Base-by-base conservation (phyloP, 1,140 invertebrate genomes). In the Macrocentrus cingulum region DNA sequence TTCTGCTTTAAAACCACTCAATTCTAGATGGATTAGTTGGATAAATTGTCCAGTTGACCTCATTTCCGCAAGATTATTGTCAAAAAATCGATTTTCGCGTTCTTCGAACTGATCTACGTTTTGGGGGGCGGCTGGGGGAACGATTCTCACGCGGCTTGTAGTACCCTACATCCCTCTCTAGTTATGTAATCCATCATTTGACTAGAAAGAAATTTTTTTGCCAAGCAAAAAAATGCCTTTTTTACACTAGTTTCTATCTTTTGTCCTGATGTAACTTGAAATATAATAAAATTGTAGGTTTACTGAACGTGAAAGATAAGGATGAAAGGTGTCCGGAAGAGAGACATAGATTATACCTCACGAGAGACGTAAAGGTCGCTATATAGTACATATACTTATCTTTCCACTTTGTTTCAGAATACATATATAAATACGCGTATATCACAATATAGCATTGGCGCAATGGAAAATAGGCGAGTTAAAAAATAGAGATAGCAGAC, bases 301-400 rank as follows among this genome's bases (percentile, higher is more conserved):
- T 53, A 60, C 53, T 51, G 44, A 42, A 60, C 59, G 59, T 60
- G 36, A 56, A 56, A 56, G 59, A 60, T 60, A 60, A 60, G 53
- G 59, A 60, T 50, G 51, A 60, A 60, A 60, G 53, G 59, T 60
- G 59, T 60, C 59, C 59, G 59, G 59, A 60, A 60, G 54, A 29
- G 58, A 60, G 50, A 23, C 52, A 44, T 60, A 56, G 59, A 60
- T 60, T 60, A 60, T 36, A 5, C 42, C 11, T 6, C 25, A 49
- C 49, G 32, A 18, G 32, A 37, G 32, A 25, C 49, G 18, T 37
- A 51, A 51, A 51, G 34, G 49, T 51, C 49, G 49, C 11, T 20
- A 16, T n/a, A 2, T 39, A 39, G n/a, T 15, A 39, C 36, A n/a
- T n/a, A n/a, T 15, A 51, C 32, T 51, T 51, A 51, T 51, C 49